Evolutionary conservation across 2,797 vertebrate genomes (phyloP), one percentile per base, ranked within the genome.

Genomic region (Molothrus ater): DNA sequence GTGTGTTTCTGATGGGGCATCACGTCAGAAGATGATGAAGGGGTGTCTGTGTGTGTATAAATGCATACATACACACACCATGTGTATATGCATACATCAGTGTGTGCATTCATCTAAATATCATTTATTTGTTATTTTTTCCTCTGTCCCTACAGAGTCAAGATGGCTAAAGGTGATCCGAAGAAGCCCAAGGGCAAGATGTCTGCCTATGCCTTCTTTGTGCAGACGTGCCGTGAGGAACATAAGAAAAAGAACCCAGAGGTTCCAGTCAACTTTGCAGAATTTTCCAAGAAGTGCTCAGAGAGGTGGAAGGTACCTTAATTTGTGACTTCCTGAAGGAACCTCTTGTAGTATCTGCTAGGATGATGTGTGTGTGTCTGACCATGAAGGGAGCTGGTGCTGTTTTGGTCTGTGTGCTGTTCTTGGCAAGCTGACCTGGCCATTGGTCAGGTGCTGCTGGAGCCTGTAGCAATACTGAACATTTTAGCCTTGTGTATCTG

Each of bases 171-270:
- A 98, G 98, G 98, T 90, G 98, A 99, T 90, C 98, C 98, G 70
- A 98, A 98, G 97, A 99, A 99, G 97, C 98, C 98, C 76, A 99
- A 98, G 94, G 98, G 98, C 97, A 98, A 98, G 97, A 98, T 99
- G 98, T 99, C 98, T 74, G 98, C 98, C 42, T 99, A 98, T 89
- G 97, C 98, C 76, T 98, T 98, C 94, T 98, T 98, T 92, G 98
- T 98, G 94, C 98, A 98, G 97, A 98, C 98, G 0, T 98, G 98
- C 97, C 98, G 98, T 60, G 98, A 98, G 83, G 98, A 99, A 75
- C 98, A 98, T 75, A 98, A 98, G 97, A 98, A 98, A 96, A 99
- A 98, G 91, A 99, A 97, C 83, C 98, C 98, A 4, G 98, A 98
- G 92, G 97, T 98, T 90, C 98, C 98, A 8, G 98, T 98, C 73